These are phyloP conservation scores for Leptosomus discolor DNA, from an alignment of 2,113 vertebrate species.

Conservation along the genomic window DNA sequence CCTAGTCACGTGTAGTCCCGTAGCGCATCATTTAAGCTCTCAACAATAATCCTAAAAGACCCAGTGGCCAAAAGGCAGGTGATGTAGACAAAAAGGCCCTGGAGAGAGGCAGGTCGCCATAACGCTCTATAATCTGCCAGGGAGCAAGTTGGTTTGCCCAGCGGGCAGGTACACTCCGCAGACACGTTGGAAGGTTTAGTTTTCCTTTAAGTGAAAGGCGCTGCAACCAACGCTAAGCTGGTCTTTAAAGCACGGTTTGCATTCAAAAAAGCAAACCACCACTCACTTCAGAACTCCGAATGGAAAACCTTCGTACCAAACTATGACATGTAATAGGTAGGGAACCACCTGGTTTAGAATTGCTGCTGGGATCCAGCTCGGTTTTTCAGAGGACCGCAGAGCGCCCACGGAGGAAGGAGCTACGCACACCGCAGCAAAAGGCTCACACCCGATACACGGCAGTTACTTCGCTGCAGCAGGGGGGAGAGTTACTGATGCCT, in stretches of 20 bases:
- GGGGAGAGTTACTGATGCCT: neutral
- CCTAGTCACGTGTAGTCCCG: fast-evolving
- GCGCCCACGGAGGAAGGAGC: neutral
- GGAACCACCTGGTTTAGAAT: neutral
- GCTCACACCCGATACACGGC: neutral
- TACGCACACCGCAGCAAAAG: neutral
- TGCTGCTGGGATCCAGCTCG: neutral
- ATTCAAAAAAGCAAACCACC: neutral
- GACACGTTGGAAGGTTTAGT: neutral
- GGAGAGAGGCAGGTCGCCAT: neutral
- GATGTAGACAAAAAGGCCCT: neutral
- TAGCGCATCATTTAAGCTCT: neutral
- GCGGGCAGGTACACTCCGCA: neutral
- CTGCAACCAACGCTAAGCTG: neutral
- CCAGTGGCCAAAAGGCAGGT: neutral
- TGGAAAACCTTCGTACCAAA: neutral
- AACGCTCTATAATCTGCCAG: neutral
- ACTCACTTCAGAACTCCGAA: neutral
- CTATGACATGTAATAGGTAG: neutral
- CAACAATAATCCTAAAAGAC: neutral
- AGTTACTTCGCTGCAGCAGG: neutral
- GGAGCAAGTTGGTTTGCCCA: neutral
- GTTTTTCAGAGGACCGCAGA: neutral
- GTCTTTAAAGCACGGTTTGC: fast-evolving
- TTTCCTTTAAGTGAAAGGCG: neutral